phyloP scores from a whole-genome alignment of 1,140 invertebrate species.

The Stegodyphus dumicola region DNA sequence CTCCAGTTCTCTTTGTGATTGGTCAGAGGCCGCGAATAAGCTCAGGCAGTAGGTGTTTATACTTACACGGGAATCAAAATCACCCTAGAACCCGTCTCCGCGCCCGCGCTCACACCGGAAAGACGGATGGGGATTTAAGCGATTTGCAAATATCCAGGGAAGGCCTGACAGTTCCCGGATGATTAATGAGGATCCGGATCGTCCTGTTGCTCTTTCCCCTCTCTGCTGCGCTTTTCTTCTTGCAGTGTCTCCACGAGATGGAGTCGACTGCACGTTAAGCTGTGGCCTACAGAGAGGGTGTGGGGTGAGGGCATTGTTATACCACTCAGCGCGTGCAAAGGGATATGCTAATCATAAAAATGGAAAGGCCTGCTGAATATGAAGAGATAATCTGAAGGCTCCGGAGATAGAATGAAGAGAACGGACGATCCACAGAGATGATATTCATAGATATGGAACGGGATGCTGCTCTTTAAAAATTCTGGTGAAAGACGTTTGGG shows the following conservation, averaged over 20 bases:
- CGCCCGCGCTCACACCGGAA: background rate
- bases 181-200: constrained; percentile 41
- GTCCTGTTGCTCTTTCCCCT: constrained; percentile 51
- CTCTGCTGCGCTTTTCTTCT: constrained; percentile 3
- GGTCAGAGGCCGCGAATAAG: background rate
- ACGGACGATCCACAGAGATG: no score
- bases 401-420: no score
- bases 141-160: constrained; percentile 50
- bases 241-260: constrained; percentile 5
- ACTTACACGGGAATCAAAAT: constrained; percentile 36
- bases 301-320: background rate
- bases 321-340: background rate
- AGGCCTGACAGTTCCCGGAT: constrained; percentile 48
- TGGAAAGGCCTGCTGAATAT: no score
- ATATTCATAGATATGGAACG: no score
- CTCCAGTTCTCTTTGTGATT: background rate
- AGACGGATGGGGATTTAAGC: constrained; percentile 59
- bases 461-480: no score
- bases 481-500: no score
- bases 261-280: constrained; percentile 18
- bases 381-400: no score
- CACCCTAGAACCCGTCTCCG: background rate
- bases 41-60: background rate
- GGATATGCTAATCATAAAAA: no score
- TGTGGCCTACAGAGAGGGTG: background rate